phyloP scores from a whole-genome alignment of 23 tunicate genomes.

The Halocynthia roretzi region DNA sequence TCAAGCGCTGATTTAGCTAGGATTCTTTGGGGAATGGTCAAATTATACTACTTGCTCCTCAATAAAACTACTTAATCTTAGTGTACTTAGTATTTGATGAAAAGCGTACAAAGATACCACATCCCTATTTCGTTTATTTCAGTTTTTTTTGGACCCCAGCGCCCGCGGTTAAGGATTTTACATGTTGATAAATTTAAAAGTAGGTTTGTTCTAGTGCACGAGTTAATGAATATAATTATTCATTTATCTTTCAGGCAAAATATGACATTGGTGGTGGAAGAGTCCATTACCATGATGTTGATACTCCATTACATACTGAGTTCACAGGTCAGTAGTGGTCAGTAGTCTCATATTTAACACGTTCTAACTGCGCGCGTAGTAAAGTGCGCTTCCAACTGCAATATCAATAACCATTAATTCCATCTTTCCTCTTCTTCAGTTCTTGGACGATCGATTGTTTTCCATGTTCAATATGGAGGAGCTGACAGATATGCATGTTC shows the following conservation, averaged over 20 bases:
- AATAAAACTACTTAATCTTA: background rate
- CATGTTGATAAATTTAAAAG: background rate
- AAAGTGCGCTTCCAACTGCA: background rate
- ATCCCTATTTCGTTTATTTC: no score
- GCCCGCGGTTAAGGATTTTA: no score
- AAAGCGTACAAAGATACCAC: no score
- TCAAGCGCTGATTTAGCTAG: no score
- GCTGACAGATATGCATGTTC: slow-evolving; percentile 57
- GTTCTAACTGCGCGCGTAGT: background rate
- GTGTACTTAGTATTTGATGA: background rate
- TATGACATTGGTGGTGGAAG: slow-evolving; percentile 40
- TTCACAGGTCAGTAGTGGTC: slow-evolving; percentile 33
- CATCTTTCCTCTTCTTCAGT: slow-evolving; percentile 37
- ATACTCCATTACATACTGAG: slow-evolving; percentile 56
- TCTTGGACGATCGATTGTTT: slow-evolving; percentile 76
- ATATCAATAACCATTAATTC: background rate
- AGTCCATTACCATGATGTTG: slow-evolving; percentile 41
- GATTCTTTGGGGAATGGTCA: no score
- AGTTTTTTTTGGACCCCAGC: no score
- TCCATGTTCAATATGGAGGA: slow-evolving; percentile 55
- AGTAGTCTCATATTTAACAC: background rate
- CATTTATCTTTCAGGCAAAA: slow-evolving; percentile 20
- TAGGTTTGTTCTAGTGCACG: background rate
- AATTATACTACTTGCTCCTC: no score
- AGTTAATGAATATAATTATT: background rate